Conservation (phyloP, 2,888 invertebrate genomes). For the Acanthopleura granulata region DNA sequence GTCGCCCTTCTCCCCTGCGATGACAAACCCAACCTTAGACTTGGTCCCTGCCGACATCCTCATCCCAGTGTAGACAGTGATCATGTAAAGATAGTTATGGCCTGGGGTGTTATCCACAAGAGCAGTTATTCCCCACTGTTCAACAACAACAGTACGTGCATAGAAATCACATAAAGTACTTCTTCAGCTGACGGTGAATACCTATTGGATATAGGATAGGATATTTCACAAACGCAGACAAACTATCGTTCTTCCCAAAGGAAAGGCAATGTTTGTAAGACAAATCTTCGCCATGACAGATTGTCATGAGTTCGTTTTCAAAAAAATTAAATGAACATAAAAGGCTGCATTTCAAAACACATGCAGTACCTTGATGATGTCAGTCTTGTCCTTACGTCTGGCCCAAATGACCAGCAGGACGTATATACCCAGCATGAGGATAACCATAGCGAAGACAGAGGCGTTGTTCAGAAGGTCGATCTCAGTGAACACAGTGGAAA, state of each 20-base stretch:
- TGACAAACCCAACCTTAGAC: conserved; percentile 40
- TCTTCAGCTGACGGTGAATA: too few relatives aligned
- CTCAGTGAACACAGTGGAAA: conserved; percentile 66
- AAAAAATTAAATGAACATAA: too few relatives aligned
- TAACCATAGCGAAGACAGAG: conserved; percentile 66
- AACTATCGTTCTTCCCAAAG: too few relatives aligned
- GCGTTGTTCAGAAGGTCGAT: conserved; percentile 64
- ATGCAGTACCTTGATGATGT: conserved; percentile 51
- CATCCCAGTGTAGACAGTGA: conserved; percentile 41
- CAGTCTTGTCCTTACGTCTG: conserved; percentile 62
- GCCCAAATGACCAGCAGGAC: conserved; percentile 63
- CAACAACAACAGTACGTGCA: too few relatives aligned
- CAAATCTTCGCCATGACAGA: too few relatives aligned
- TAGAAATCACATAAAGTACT: too few relatives aligned
- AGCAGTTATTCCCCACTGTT: conserved; percentile 40
- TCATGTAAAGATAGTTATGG: conserved; percentile 37
- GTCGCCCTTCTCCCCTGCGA: conserved; percentile 47
- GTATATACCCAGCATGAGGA: conserved; percentile 56
- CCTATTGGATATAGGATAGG: too few relatives aligned
- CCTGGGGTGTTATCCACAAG: conserved; percentile 35
- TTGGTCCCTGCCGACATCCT: conserved; percentile 37
- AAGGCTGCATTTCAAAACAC: too few relatives aligned
- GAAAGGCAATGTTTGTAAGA: too few relatives aligned
- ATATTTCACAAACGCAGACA: too few relatives aligned
- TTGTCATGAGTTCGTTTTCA: too few relatives aligned